A percentile compares a stretch with the other conserved stretches of the same genome.
phyloP scores from a whole-genome alignment of 2,113 vertebrate species.

The Brevimyrus niger region DNA sequence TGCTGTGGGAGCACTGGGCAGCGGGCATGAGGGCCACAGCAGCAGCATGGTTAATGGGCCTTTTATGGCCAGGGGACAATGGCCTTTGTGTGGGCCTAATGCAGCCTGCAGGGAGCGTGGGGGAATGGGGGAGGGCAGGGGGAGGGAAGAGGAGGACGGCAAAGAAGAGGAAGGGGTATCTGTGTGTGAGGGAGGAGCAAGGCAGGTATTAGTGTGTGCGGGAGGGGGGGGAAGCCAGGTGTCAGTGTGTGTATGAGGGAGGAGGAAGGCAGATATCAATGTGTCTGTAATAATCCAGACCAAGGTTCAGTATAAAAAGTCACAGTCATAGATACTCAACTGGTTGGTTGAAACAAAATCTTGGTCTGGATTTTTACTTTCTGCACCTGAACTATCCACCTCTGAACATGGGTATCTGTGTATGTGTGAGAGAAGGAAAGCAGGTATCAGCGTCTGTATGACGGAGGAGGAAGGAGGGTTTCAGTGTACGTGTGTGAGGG shows the following conservation, averaged over 20 bases:
- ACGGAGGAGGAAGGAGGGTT: neutral
- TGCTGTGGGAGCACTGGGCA: constrained; percentile 55
- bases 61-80: constrained; percentile 75
- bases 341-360: too few relatives aligned
- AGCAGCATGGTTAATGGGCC: constrained; percentile 75
- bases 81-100: constrained; percentile 72
- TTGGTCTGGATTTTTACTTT: too few relatives aligned
- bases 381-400: too few relatives aligned
- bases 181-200: neutral
- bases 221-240: neutral
- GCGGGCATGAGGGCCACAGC: constrained; percentile 69
- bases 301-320: too few relatives aligned
- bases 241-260: neutral
- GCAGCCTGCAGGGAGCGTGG: constrained; percentile 60
- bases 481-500: too few relatives aligned
- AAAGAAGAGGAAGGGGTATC: neutral
- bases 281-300: neutral
- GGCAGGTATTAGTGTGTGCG: neutral
- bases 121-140: constrained; percentile 23
- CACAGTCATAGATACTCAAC: too few relatives aligned
- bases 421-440: neutral
- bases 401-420: too few relatives aligned
- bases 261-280: neutral
- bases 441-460: neutral
- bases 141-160: neutral